These are phyloP conservation scores for Stomorhina lunata DNA, from an alignment of 2,888 invertebrate species.

Conservation along the genomic window DNA sequence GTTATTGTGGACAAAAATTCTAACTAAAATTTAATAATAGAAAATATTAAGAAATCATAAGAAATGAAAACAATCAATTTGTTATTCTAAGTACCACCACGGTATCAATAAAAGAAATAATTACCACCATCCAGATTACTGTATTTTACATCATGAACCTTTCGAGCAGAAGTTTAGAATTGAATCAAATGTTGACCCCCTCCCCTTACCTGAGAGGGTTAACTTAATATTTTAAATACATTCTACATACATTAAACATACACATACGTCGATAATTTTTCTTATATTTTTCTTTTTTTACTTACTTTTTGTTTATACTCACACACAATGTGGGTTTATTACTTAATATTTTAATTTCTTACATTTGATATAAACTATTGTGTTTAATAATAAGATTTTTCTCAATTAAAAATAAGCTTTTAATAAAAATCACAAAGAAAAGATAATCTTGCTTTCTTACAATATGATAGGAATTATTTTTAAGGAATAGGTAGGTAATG, in stretches of 20 bases:
- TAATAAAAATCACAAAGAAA: constrained; percentile 13
- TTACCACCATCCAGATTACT: background rate
- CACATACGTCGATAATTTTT: constrained; percentile 50
- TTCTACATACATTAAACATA: constrained; percentile 43
- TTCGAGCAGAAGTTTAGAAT: constrained; percentile 11
- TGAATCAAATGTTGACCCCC: constrained; percentile 4
- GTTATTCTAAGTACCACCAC: constrained; percentile 71
- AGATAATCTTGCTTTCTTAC: background rate
- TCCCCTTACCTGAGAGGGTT: constrained; percentile 51
- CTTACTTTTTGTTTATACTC: constrained; percentile 51
- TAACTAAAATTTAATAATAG: constrained; percentile 45
- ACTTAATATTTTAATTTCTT: constrained; percentile 58
- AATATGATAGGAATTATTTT: constrained; percentile 3
- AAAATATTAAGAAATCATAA: constrained; percentile 17
- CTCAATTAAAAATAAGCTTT: constrained; percentile 51
- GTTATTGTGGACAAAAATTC: constrained; percentile 28
- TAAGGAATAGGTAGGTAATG: too few relatives aligned
- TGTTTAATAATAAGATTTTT: background rate
- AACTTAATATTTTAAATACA: constrained; percentile 48
- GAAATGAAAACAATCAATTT: constrained; percentile 1
- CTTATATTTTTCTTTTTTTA: constrained; percentile 55
- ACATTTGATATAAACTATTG: constrained; percentile 50
- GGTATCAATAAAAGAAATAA: constrained; percentile 62
- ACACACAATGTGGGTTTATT: constrained; percentile 58
- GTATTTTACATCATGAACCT: background rate